Base-by-base conservation (phyloP, 2,797 vertebrate species). In the Macroramphosus scolopax region DNA sequence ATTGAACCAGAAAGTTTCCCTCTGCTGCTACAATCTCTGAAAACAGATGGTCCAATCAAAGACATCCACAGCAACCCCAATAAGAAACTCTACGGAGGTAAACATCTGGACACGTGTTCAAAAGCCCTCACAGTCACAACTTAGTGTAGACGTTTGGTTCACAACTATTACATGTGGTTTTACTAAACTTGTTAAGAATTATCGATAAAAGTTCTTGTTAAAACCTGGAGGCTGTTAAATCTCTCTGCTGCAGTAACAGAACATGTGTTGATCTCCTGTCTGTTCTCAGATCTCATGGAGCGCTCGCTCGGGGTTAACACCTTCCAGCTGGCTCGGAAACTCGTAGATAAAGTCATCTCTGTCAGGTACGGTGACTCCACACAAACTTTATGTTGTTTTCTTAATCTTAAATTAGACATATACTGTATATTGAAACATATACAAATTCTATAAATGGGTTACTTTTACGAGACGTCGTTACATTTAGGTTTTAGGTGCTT, bases 21-120 rank as follows among this genome's bases (percentile, higher is more conserved):
- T 46, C 80, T 93, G 60, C 81, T 93, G 44, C 84, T 89, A 29
- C 89, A 92, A 7, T 93, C 93, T 3, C 77, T 95, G 55, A 93
- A 91, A 86, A 83, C 75, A 26, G 90, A 90, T 11, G 52, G 85
- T 15, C 91, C 90, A 5, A n/a, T 54, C 60, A 90, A 87, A 58
- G 90, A 91, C 47, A 77, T 91, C 17, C 76, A 86, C 64, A 78
- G 82, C 74, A 82, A 51, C 63, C 86, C 84, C 17, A 92, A 89
- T 26, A 91, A 78, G 63, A 91, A 90, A 26, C 91, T 95, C 37
- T 95, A 92, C 30, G 89, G 91, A 91, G 94, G 94, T 94, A 68
- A 65, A 20, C 12, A 22, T 1, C 8, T 5, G 22, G 17, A 44
- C 6, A 17, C 2, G n/a, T 4, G 25, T 42, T n/a, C n/a, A n/a